Percentiles rank a stretch among this genome's conserved stretches.
Evolutionary conservation across 2,113 vertebrate species (phyloP).

Genomic region (Oreochromis tanganicae): DNA sequence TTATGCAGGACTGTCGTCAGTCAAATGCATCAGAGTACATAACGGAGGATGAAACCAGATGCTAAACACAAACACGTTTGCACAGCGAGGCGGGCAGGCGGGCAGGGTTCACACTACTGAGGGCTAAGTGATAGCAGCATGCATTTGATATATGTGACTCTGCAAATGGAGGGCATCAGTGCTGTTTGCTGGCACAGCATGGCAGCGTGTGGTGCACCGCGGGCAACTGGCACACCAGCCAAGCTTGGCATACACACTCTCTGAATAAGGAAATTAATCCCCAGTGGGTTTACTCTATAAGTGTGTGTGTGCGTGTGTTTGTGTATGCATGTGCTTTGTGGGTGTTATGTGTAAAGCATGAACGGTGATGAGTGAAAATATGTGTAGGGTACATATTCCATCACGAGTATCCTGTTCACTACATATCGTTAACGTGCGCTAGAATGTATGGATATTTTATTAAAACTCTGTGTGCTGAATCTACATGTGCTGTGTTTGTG

Average conservation of each 20-base stretch:
- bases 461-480: not conserved
- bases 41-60: constrained; percentile 35
- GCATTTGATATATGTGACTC: constrained; percentile 97
- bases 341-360: not conserved
- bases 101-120: constrained; percentile 42
- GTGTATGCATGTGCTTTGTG: constrained; percentile 5
- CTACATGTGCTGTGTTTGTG: constrained; percentile 2
- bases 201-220: constrained; percentile 92
- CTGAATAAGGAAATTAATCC: constrained; percentile 93
- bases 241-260: constrained; percentile 80
- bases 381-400: not conserved
- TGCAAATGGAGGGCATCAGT: constrained; percentile 96
- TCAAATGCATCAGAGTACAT: constrained; percentile 21
- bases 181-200: constrained; percentile 94
- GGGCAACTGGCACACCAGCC: constrained; percentile 88
- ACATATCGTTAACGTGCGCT: not conserved
- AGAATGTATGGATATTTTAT: not conserved
- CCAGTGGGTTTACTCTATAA: constrained; percentile 74
- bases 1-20: constrained; percentile 32
- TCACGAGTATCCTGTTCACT: not conserved
- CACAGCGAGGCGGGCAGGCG: not conserved
- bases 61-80: constrained; percentile 11
- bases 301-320: constrained; percentile 71
- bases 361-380: not conserved
- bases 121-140: constrained; percentile 80